These are phyloP conservation scores for Trichonephila clavipes DNA, from an alignment of 1,140 invertebrate genomes.

Conservation along the genomic window DNA sequence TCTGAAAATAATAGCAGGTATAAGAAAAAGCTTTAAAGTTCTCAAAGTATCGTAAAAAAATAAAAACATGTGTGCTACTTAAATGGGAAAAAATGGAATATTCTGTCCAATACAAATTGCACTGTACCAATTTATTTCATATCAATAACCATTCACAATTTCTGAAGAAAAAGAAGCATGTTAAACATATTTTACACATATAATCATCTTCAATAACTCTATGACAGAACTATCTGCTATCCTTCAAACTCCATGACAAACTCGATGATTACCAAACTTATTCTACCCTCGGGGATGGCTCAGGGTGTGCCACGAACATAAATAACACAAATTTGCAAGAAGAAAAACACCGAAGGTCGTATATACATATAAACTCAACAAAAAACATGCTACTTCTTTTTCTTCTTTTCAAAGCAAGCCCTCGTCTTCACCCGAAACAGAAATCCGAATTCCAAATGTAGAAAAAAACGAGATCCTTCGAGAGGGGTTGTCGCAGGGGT, in stretches of 20 bases:
- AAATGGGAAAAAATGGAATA: no score
- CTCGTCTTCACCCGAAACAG: conserved; percentile 11
- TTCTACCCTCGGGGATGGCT: background rate
- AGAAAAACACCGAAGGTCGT: background rate
- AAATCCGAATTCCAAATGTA: conserved; percentile 26
- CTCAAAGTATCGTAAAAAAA: no score
- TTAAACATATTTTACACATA: no score
- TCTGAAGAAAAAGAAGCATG: no score
- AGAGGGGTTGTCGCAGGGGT: background rate
- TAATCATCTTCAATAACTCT: background rate
- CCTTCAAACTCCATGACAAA: background rate
- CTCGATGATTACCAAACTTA: conserved; percentile 32
- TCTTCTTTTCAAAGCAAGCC: background rate
- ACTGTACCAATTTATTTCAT: no score
- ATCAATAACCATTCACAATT: no score
- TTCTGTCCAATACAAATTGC: no score
- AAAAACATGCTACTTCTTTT: background rate
- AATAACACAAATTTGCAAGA: conserved; percentile 8
- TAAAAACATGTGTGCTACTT: no score
- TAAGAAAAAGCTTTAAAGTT: no score
- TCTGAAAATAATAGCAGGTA: no score
- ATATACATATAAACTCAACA: conserved; percentile 1
- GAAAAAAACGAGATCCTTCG: background rate
- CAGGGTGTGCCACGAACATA: background rate
- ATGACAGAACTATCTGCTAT: background rate